Percentiles rank a stretch among this genome's conserved stretches.
These are phyloP conservation scores for Chaetodon auriga DNA, from an alignment of 2,113 vertebrate species.

Conservation along the genomic window DNA sequence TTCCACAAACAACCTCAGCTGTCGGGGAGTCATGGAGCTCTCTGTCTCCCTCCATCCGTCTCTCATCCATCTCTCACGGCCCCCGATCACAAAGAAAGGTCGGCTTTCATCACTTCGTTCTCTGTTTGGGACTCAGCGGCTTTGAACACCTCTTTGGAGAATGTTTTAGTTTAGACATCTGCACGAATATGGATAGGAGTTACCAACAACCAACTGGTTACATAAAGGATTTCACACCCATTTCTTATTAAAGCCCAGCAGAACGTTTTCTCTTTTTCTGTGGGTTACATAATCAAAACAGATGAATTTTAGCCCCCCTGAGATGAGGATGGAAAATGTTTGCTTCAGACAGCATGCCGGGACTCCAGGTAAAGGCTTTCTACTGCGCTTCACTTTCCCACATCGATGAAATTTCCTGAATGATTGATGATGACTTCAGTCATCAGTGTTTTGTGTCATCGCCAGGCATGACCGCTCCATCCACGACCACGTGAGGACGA, in stretches of 20 bases:
- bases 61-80: constrained; percentile 43
- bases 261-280: background rate
- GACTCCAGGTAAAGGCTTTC: background rate
- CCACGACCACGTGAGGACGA: background rate
- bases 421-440: background rate
- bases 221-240: background rate
- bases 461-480: background rate
- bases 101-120: constrained; percentile 49
- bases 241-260: background rate
- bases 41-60: constrained; percentile 46
- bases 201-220: background rate
- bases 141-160: constrained; percentile 19
- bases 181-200: background rate
- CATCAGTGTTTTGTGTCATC: no score
- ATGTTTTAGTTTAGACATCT: constrained; percentile 10
- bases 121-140: constrained; percentile 17
- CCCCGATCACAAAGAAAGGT: constrained; percentile 49
- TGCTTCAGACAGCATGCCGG: no score
- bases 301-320: background rate
- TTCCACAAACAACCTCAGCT: constrained; percentile 76
- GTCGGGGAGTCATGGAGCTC: constrained; percentile 39
- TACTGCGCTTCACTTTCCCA: background rate
- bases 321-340: background rate
- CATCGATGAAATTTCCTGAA: background rate
- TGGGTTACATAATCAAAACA: constrained; percentile 5